A percentile compares a stretch with the other conserved stretches of the same genome.
Conservation (phyloP, 2,113 vertebrate species). For the Protobothrops flavoviridis region DNA sequence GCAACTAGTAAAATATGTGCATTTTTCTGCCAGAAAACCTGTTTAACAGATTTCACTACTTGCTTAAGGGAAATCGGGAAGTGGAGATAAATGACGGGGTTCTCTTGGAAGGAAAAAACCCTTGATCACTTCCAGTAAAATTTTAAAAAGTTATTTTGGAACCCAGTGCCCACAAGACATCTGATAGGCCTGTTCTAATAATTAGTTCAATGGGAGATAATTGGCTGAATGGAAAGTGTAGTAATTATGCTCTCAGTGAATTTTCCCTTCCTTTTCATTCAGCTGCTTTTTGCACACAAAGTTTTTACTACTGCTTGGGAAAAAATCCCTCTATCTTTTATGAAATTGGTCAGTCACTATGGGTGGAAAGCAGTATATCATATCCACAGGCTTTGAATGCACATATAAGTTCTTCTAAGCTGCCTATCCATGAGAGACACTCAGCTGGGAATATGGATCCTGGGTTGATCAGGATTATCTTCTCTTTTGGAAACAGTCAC, state of each 20-base stretch:
- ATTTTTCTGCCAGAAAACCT: not conserved
- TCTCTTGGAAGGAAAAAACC: not conserved
- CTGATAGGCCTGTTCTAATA: not conserved
- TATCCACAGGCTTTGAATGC: not conserved
- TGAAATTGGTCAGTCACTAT: not conserved
- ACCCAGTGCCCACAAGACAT: not conserved
- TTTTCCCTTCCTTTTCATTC: constrained; percentile 20
- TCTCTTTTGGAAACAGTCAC: constrained; percentile 64
- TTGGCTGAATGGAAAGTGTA: constrained; percentile 16
- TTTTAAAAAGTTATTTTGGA: not conserved
- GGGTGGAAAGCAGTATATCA: constrained; percentile 13
- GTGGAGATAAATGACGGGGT: not conserved
- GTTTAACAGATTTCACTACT: not conserved
- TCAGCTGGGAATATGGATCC: constrained; percentile 67
- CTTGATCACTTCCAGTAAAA: not conserved
- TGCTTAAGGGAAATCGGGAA: not conserved
- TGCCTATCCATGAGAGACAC: constrained; percentile 29
- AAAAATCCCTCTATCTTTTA: constrained; percentile 11
- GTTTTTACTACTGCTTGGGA: not conserved
- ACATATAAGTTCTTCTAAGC: not conserved
- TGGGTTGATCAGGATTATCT: constrained; percentile 60
- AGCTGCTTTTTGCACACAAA: not conserved
- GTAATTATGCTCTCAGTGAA: not conserved
- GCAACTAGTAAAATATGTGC: not conserved
- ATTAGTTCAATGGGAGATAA: not conserved